Conservation (phyloP, 2,113 vertebrate genomes). For the Taxidea taxus region DNA sequence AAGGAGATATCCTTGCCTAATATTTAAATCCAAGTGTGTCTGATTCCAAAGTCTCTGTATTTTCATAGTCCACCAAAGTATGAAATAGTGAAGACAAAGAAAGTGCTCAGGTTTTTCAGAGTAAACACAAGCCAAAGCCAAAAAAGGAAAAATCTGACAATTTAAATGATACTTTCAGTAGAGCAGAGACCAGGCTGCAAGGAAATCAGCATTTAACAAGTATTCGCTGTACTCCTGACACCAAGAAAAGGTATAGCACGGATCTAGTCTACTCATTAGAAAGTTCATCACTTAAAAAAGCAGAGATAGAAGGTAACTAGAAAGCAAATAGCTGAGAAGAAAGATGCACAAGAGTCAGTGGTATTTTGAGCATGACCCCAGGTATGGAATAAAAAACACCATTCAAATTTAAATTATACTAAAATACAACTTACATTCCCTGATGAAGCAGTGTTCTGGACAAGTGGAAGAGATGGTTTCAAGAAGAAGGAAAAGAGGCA, state of each 20-base stretch:
- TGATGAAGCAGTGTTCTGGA: not conserved
- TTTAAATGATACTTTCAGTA: not conserved
- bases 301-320: not conserved
- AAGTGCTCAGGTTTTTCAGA: not conserved
- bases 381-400: not conserved
- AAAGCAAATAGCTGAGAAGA: not conserved
- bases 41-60: not conserved
- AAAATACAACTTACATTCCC: not conserved
- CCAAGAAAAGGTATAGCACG: not conserved
- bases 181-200: not conserved
- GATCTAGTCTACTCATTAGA: not conserved
- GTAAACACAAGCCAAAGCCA: not conserved
- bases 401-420: not conserved
- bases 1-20: not conserved
- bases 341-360: not conserved
- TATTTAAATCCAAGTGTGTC: not conserved
- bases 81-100: not conserved
- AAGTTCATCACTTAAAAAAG: not conserved
- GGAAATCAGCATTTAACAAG: not conserved
- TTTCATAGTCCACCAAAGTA: not conserved
- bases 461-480: not conserved
- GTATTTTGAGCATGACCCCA: not conserved
- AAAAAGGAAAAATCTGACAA: not conserved
- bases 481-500: not conserved
- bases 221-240: not conserved